Base-by-base conservation (phyloP, 2,888 invertebrate species). In the Tubulanus polymorphus region DNA sequence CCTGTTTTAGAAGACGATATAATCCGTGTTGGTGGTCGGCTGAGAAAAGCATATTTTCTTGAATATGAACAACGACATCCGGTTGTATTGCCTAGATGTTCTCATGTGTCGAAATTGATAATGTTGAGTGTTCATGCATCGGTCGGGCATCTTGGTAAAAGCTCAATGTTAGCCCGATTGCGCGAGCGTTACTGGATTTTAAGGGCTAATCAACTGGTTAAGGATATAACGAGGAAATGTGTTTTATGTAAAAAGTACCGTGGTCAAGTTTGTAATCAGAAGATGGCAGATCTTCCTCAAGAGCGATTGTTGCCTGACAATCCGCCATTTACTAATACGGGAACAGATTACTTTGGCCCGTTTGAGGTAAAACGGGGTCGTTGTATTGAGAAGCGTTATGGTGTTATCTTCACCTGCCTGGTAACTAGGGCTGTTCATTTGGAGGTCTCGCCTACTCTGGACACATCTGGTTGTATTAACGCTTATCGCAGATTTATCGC, bases 401-500 rank as follows among this genome's bases (percentile, higher is more conserved):
- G 55, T n/a, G 53, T 60, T 5, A 37, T 57, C 18, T 57, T 57
- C 35, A 57, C 54, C 5, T 55, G 57, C 37, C 48, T 47, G 20
- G 41, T 53, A 6, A 27, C 32, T 5, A n/a, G 53, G 37, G 48
- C 53, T 18, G 30, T 56, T 8, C 56, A 56, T 28, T 27, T 53
- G 8, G 56, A 56, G 29, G 29, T 54, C 2, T 25, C 37, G 3
- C 41, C 29, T 23, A 29, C 53, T 2, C 26, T 56, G 26, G 53
- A 53, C 15, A 45, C 51, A n/a, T 25, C 23, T 10, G 8, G 37
- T 3, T 51, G 41, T 25, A 51, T 51, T 15, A 15, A 51, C 6
- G 51, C 51, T 6, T 20, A 37, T 37, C 3, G 51, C 37, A 3
- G 41, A 37, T 41, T 51, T 25, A 45, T 51, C 10, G 5, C 37